Base-by-base conservation (phyloP, 35 echinoderm and acorn worm species). In the Nesometra sesokonis region DNA sequence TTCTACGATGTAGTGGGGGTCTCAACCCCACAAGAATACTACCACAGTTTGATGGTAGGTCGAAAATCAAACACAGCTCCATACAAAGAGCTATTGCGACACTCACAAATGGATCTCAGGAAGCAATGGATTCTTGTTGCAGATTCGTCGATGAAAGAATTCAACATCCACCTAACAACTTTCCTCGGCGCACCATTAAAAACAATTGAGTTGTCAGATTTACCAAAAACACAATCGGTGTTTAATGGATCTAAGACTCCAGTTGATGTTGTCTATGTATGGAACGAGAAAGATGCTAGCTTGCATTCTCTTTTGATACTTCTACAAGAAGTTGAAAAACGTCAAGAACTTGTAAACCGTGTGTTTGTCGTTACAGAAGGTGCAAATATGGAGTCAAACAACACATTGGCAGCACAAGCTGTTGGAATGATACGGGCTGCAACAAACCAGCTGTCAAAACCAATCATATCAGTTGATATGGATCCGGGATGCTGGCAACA, bases 351-450 rank as follows among this genome's bases (percentile, higher is more conserved):
- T 23, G 33, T 97, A 29, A 85, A 39, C 21, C 86, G 89, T 21
- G 81, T 92, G 29, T 97, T 91, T 91, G 79, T 97, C 29, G 83
- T 97, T 17, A 84, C 88, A n/a, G 34, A 47, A 32, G 78, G 46
- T 37, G 77, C 77, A 5, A 81, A 90, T 35, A 43, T 76, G 33
- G 86, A 84, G 7, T 34, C 32, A 29, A 29, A 36, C n/a, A 79
- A 34, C 15, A 78, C 35, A 36, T 17, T 32, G 47, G 86, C 76
- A 17, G 17, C 76, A n/a, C 78, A 78, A n/a, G 91, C 82, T 32
- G 52, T 88, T 67, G 91, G 86, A 19, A 38, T 97, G 31, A 82
- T 91, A 32, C 82, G 89, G 88, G 76, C 88, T 37, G 89, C 82
- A 32, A 87, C 90, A 30, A 97, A 97, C 77, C 46, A 81, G 17